Conservation (phyloP, 2,797 vertebrate species). For the Carduelis carduelis region DNA sequence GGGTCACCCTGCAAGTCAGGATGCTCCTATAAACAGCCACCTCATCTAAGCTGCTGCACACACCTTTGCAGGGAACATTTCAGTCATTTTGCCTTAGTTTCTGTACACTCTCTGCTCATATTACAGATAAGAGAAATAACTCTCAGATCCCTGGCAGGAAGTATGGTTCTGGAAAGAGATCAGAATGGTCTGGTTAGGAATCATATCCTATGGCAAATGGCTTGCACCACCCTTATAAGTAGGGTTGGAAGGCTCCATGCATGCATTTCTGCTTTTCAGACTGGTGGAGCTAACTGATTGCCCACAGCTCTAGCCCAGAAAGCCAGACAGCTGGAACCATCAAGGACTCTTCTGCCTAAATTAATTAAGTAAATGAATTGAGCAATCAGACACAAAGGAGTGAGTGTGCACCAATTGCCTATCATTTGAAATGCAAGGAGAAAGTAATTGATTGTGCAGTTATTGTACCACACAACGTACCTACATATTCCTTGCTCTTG, state of each 20-base stretch:
- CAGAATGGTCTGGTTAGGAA: background rate
- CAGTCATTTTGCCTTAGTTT: background rate
- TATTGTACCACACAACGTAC: background rate
- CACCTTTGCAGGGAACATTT: background rate
- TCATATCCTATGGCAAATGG: background rate
- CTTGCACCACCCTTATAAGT: background rate
- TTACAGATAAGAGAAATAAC: background rate
- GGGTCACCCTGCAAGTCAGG: background rate
- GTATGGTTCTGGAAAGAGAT: background rate
- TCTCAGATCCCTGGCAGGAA: background rate
- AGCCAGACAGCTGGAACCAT: constrained; percentile 33
- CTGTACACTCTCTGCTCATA: background rate
- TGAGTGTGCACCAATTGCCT: constrained; percentile 2
- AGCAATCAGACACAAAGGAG: constrained; percentile 47
- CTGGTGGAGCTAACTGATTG: constrained; percentile 11
- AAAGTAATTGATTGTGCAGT: constrained; percentile 30
- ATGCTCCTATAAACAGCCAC: background rate
- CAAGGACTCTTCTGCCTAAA: constrained; percentile 39
- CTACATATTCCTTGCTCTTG: background rate
- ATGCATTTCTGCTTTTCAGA: background rate
- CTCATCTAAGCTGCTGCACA: background rate
- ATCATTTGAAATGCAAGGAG: constrained; percentile 11
- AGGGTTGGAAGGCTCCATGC: background rate
- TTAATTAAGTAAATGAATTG: constrained; percentile 51
- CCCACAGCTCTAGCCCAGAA: constrained; percentile 12